phyloP scores from a whole-genome alignment of 2,113 vertebrate species.

The Chloropsis cyanopogon region DNA sequence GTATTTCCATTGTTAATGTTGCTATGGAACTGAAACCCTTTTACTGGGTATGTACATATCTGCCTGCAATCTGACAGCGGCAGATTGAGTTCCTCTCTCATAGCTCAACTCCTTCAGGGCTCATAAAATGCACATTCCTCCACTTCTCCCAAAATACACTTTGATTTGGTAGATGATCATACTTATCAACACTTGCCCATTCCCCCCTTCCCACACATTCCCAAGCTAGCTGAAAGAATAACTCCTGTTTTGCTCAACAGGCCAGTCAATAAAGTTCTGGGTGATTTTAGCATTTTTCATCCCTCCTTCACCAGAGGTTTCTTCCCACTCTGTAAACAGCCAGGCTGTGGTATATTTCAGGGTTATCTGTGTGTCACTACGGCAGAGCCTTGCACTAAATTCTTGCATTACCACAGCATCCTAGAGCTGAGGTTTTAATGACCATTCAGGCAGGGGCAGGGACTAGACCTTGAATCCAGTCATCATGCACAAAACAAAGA shows the following conservation, averaged over 20 bases:
- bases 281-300: neutral
- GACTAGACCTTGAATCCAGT: neutral
- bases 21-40: neutral
- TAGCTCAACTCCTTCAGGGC: constrained; percentile 10
- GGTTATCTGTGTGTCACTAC: neutral
- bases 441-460: neutral
- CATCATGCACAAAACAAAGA: neutral
- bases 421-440: neutral
- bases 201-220: neutral
- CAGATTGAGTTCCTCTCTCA: neutral
- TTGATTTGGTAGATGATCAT: neutral
- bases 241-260: neutral
- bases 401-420: neutral
- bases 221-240: neutral
- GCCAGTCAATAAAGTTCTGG: neutral
- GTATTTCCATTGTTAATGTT: neutral
- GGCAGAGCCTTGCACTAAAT: neutral
- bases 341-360: neutral
- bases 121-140: constrained; percentile 28
- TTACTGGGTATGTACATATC: neutral
- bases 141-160: neutral
- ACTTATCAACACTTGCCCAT: neutral
- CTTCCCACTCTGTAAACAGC: neutral
- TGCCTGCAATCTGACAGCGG: neutral
- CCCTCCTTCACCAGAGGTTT: neutral